Percentiles rank a stretch among this genome's conserved stretches.
Evolutionary conservation across 2,113 vertebrate genomes (phyloP).

Genomic region (Rhombomys opimus): DNA sequence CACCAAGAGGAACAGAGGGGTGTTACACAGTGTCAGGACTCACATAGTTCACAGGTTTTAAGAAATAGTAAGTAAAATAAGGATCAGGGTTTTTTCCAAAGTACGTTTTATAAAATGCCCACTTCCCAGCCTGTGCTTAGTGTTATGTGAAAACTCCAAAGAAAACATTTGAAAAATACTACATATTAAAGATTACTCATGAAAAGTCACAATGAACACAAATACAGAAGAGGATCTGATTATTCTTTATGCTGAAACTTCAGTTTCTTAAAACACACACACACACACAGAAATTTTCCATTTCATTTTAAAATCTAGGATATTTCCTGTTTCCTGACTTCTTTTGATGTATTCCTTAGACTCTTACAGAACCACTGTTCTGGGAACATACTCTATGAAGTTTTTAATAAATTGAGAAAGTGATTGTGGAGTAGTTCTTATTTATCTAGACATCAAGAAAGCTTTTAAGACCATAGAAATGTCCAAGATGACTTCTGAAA

Average conservation of each 20-base stretch:
- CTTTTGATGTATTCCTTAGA: not conserved
- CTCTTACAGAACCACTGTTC: not conserved
- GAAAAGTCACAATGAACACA: not conserved
- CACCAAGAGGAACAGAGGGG: not conserved
- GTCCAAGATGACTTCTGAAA: not conserved
- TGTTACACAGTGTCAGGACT: not conserved
- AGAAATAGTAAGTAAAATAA: not conserved
- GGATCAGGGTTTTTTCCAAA: not conserved
- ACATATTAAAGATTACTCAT: not conserved
- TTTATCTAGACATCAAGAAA: not conserved
- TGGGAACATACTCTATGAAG: fast-evolving
- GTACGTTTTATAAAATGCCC: not conserved
- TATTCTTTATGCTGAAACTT: not conserved
- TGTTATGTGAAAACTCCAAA: not conserved
- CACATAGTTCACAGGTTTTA: not conserved
- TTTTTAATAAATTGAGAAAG: not conserved
- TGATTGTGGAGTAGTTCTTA: not conserved
- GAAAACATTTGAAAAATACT: not conserved
- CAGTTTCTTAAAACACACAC: not conserved
- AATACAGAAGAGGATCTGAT: not conserved
- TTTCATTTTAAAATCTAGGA: not conserved
- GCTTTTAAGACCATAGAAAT: not conserved
- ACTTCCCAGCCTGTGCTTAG: not conserved
- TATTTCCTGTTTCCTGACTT: too few species aligned
- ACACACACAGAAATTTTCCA: not conserved